A percentile compares a stretch with the other conserved stretches of the same genome.
These are phyloP conservation scores for Chymomyza fuscimana DNA, from an alignment of 2,888 invertebrate species.

Conservation along the genomic window DNA sequence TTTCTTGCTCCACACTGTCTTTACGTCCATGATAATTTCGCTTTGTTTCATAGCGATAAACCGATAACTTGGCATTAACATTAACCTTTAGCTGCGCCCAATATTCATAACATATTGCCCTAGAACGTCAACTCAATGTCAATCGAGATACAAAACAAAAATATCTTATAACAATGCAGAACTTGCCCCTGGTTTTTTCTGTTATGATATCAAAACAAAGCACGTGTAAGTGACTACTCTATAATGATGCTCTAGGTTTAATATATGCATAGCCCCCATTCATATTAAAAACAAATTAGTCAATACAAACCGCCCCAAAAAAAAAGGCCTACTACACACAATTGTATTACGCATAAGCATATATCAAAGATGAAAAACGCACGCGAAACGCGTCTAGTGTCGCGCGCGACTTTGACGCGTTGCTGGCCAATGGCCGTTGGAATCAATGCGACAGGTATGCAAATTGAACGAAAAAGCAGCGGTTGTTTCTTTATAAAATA, in stretches of 20 bases:
- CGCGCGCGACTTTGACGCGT: slow-evolving; percentile 28
- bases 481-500: not conserved
- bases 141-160: slow-evolving; percentile 33
- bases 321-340: not conserved
- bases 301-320: slow-evolving; percentile 25
- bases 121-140: slow-evolving; percentile 51
- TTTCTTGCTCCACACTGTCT: too few species aligned
- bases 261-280: slow-evolving; percentile 43
- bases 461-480: slow-evolving; percentile 35
- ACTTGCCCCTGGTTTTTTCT: not conserved
- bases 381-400: slow-evolving; percentile 28
- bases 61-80: slow-evolving; percentile 1
- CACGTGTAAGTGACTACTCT: not conserved
- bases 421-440: slow-evolving; percentile 24
- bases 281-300: slow-evolving; percentile 66
- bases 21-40: not conserved
- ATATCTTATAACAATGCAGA: not conserved
- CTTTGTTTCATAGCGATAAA: slow-evolving; percentile 4
- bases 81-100: slow-evolving; percentile 4
- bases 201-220: not conserved
- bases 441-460: slow-evolving; percentile 44
- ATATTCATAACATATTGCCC: slow-evolving; percentile 24
- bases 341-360: slow-evolving; percentile 2
- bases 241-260: not conserved
- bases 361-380: slow-evolving; percentile 29